Percentiles rank a stretch among this genome's conserved stretches.
phyloP scores from a whole-genome alignment of 2,113 vertebrate genomes.

The Gallinago media region DNA sequence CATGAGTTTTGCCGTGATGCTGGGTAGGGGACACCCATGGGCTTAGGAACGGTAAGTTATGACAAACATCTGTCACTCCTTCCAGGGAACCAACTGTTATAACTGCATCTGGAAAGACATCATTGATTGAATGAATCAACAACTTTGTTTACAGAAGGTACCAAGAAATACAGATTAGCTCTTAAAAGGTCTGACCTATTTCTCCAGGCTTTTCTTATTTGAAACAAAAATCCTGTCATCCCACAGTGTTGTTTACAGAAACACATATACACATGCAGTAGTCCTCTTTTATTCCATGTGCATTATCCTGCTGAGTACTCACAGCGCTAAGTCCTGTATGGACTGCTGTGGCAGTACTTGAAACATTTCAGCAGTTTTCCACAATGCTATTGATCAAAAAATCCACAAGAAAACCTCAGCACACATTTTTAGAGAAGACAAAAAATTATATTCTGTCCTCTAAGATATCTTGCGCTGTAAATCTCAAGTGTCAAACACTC shows the following conservation, averaged over 20 bases:
- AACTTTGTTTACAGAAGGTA: neutral
- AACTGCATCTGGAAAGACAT: neutral
- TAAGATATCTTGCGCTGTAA: neutral
- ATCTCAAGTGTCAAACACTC: neutral
- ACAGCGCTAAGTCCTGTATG: neutral
- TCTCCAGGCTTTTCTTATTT: neutral
- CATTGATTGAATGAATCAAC: too few species aligned
- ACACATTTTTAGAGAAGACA: neutral
- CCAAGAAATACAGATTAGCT: neutral
- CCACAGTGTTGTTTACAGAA: neutral
- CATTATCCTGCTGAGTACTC: neutral
- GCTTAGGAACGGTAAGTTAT: neutral
- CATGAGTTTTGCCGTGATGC: accelerated
- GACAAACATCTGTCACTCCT: neutral
- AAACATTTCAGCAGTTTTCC: neutral
- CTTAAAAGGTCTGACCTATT: constrained; percentile 16
- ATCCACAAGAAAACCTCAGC: neutral
- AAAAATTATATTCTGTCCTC: neutral
- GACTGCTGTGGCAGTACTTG: neutral
- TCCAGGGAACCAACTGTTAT: accelerated
- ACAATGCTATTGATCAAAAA: neutral
- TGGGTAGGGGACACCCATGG: neutral
- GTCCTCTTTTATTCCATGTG: neutral
- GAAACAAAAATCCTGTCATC: neutral
- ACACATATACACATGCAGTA: neutral